These are phyloP conservation scores for Phrixothrix hirtus DNA, from an alignment of 2,888 invertebrate species.

Conservation along the genomic window DNA sequence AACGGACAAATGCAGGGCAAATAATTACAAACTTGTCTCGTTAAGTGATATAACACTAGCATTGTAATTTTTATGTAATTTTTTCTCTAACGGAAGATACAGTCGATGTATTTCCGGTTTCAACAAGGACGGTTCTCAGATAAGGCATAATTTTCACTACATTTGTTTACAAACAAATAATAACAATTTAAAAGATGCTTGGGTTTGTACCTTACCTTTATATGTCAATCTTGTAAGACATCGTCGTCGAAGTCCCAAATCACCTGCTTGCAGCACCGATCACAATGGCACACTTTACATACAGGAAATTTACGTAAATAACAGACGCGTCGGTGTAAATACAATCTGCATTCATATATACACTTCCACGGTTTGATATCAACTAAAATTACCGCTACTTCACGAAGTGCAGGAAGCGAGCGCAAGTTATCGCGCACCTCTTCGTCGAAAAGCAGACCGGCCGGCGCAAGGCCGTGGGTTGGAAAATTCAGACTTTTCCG, in stretches of 20 bases:
- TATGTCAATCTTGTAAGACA: constrained; percentile 7
- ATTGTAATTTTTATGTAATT: no score
- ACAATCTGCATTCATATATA: constrained; percentile 12
- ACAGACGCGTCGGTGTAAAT: constrained; percentile 12
- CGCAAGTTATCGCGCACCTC: constrained; percentile 32
- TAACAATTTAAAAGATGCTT: no score
- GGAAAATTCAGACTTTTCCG: constrained; percentile 23
- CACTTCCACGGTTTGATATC: constrained; percentile 30
- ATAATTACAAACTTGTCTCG: no score
- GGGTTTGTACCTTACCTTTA: constrained; percentile 25
- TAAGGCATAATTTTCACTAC: no score
- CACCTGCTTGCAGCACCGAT: constrained; percentile 4
- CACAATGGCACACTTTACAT: constrained; percentile 10
- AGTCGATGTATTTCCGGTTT: no score
- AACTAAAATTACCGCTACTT: constrained; percentile 37
- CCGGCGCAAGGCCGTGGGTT: constrained; percentile 19
- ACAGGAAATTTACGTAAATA: neutral
- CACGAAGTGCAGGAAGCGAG: constrained; percentile 35
- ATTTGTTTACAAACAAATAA: no score
- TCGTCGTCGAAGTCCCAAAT: constrained; percentile 8
- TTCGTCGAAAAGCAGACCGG: constrained; percentile 15
- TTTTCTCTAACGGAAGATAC: no score
- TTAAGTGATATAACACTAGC: no score
- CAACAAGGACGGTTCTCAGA: no score
- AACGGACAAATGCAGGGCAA: no score